phyloP scores from a whole-genome alignment of 2,797 vertebrate genomes.

The Pelochelys cantorii region DNA sequence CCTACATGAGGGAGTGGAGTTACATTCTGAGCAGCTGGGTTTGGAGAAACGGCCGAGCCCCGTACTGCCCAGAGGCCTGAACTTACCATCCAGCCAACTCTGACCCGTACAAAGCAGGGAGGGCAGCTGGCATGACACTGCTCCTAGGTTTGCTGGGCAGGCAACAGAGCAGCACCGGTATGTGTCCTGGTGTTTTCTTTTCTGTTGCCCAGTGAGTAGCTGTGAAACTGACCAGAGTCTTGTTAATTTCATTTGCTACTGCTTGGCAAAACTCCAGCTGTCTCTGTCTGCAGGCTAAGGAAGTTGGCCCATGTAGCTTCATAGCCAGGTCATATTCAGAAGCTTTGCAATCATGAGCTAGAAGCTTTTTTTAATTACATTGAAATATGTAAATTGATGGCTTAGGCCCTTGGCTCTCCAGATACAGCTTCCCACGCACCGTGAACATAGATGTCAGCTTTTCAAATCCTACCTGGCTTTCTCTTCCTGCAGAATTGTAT shows the following conservation, averaged over 20 bases:
- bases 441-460: background rate
- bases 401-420: conserved; percentile 25
- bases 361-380: conserved; percentile 18
- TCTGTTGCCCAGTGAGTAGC: background rate
- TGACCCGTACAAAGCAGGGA: background rate
- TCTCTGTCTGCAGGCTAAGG: background rate
- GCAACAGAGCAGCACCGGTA: background rate
- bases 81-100: background rate
- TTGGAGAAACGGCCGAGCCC: background rate
- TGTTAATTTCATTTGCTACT: background rate
- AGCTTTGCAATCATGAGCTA: background rate
- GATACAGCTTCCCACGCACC: conserved; percentile 30
- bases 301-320: conserved; percentile 30
- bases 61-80: background rate
- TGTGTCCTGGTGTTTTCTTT: background rate
- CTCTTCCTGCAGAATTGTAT: background rate
- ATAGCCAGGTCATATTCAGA: background rate
- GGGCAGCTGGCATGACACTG: background rate
- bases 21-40: background rate
- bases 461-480: background rate
- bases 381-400: background rate
- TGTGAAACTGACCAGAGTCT: background rate
- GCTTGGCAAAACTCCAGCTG: background rate
- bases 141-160: background rate
- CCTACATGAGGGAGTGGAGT: background rate